Conservation (phyloP, 2,797 vertebrate genomes). For the Lacerta agilis region DNA sequence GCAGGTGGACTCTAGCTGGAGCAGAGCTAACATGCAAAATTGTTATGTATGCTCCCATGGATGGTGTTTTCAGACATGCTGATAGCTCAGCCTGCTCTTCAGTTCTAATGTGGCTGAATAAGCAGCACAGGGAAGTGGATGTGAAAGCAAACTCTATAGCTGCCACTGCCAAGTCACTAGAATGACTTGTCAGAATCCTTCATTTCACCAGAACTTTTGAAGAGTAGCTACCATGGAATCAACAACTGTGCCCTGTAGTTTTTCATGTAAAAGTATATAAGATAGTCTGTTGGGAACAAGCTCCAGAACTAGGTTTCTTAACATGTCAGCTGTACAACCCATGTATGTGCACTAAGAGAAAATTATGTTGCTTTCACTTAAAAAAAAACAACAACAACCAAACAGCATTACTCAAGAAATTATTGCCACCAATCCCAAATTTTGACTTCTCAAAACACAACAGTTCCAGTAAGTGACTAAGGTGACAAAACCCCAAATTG, state of each 20-base stretch:
- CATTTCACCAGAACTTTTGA: not conserved
- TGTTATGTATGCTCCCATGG: slow-evolving; percentile 30
- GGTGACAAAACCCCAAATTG: not conserved
- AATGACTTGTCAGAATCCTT: not conserved
- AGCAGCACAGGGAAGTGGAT: not conserved
- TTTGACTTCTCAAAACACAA: not conserved
- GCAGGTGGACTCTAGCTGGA: no score
- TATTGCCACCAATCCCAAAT: not conserved
- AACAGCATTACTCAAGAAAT: not conserved
- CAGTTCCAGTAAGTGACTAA: not conserved
- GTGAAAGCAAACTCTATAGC: not conserved
- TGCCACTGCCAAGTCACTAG: not conserved
- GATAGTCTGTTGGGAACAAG: not conserved
- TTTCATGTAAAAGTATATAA: not conserved
- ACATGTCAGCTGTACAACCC: no score
- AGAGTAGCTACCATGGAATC: not conserved
- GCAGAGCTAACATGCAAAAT: no score
- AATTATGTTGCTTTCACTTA: no score
- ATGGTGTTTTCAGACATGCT: not conserved
- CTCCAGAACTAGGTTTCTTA: not conserved
- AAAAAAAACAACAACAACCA: no score
- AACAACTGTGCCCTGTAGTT: not conserved
- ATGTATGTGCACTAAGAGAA: no score
- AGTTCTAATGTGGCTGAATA: not conserved
- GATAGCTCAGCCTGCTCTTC: not conserved